Evolutionary conservation across 2,797 vertebrate species (phyloP).

Genomic region (Schizothorax lantsangensis): DNA sequence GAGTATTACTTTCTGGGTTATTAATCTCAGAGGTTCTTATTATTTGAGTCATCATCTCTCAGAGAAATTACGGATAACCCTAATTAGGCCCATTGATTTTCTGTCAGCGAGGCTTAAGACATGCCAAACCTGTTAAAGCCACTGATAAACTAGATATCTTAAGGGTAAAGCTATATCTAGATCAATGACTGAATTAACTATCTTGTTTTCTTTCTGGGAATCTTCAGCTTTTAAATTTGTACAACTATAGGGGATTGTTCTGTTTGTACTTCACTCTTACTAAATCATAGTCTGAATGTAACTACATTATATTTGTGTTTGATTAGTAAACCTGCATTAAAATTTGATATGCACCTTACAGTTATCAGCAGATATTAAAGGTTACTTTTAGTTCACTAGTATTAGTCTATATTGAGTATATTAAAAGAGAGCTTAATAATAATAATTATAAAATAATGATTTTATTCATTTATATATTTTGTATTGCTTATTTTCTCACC

Average conservation of each 20-base stretch:
- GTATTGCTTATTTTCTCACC: not conserved
- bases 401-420: not conserved
- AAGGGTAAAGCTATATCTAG: conserved; percentile 68
- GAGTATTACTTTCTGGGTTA: conserved; percentile 20
- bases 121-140: conserved; percentile 44
- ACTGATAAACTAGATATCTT: conserved; percentile 74
- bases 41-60: conserved; percentile 22
- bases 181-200: conserved; percentile 74
- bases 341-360: not conserved
- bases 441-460: not conserved
- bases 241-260: not conserved
- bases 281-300: not conserved
- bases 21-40: conserved; percentile 30
- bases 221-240: not conserved
- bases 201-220: conserved; percentile 12
- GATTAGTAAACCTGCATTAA: not conserved
- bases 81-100: conserved; percentile 68
- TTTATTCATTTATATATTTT: not conserved
- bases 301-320: not conserved
- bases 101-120: conserved; percentile 65
- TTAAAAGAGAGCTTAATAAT: not conserved
- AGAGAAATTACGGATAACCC: conserved; percentile 64
- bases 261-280: not conserved
- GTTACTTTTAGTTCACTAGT: not conserved
- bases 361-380: not conserved